Conservation (phyloP, 2,888 invertebrate species). For the Blomia tropicalis region DNA sequence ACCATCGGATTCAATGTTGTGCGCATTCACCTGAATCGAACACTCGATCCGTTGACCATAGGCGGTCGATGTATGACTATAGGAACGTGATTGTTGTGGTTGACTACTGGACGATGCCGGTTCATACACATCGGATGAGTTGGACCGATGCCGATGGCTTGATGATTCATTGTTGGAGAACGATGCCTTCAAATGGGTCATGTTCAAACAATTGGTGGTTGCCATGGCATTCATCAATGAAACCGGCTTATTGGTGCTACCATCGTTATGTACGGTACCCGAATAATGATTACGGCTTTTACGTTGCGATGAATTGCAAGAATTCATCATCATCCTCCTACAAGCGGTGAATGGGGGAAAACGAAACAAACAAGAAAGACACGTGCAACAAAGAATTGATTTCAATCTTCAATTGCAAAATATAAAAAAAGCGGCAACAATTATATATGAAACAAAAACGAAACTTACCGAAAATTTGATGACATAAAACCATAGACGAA, state of each 20-base stretch:
- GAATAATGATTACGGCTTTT: constrained; percentile 5
- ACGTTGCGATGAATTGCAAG: constrained; percentile 1
- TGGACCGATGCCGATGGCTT: background rate
- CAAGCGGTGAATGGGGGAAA: background rate
- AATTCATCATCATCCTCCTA: constrained; percentile 23
- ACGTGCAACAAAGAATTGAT: too few relatives aligned
- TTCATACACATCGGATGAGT: background rate
- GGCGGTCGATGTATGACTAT: background rate
- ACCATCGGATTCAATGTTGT: background rate
- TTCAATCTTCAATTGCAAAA: background rate
- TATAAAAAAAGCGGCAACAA: too few relatives aligned
- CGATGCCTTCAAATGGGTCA: constrained; percentile 19
- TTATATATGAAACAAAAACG: background rate
- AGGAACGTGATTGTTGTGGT: background rate
- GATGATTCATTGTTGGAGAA: background rate
- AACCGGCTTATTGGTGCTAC: background rate
- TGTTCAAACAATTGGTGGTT: constrained; percentile 16
- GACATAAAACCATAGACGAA: constrained; percentile 37
- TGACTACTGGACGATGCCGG: background rate
- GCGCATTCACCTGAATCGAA: background rate
- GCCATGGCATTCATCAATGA: constrained; percentile 8
- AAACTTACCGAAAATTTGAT: constrained; percentile 33
- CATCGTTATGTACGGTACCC: too few relatives aligned
- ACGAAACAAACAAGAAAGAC: too few relatives aligned
- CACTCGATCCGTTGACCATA: background rate